Conservation (phyloP, 2,113 vertebrate genomes). For the Bothrops jararaca region DNA sequence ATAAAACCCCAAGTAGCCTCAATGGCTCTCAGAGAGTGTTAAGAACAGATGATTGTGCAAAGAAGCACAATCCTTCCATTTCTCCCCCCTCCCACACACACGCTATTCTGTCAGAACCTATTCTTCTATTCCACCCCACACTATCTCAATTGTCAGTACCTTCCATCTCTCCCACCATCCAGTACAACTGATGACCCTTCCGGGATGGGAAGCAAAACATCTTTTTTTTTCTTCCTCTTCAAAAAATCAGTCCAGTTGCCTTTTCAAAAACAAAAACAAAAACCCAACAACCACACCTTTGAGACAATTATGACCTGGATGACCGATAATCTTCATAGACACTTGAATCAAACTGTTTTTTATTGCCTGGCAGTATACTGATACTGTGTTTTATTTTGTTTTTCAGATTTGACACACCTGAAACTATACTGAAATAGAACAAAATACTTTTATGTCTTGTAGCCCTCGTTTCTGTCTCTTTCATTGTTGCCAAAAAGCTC, state of each 20-base stretch:
- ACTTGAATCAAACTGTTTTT: not conserved
- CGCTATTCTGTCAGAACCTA: not conserved
- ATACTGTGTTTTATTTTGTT: not conserved
- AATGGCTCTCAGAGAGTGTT: not conserved
- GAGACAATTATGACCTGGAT: not conserved
- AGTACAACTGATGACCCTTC: not conserved
- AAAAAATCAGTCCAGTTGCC: not conserved
- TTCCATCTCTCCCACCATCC: not conserved
- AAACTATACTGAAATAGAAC: constrained; percentile 2
- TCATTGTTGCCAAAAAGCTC: not conserved
- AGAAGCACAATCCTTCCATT: not conserved
- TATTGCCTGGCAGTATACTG: not conserved
- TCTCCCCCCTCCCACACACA: not conserved
- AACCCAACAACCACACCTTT: not conserved
- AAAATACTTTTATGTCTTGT: not conserved
- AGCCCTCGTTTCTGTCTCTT: not conserved
- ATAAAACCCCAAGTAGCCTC: not conserved
- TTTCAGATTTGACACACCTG: not conserved
- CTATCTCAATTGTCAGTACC: not conserved
- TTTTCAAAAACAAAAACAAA: not conserved
- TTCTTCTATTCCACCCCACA: not conserved
- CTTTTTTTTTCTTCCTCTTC: not conserved
- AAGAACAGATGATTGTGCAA: not conserved
- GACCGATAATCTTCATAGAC: not conserved
- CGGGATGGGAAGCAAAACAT: not conserved